Base-by-base conservation (phyloP, 1,140 invertebrate species). In the Macrobrachium rosenbergii region DNA sequence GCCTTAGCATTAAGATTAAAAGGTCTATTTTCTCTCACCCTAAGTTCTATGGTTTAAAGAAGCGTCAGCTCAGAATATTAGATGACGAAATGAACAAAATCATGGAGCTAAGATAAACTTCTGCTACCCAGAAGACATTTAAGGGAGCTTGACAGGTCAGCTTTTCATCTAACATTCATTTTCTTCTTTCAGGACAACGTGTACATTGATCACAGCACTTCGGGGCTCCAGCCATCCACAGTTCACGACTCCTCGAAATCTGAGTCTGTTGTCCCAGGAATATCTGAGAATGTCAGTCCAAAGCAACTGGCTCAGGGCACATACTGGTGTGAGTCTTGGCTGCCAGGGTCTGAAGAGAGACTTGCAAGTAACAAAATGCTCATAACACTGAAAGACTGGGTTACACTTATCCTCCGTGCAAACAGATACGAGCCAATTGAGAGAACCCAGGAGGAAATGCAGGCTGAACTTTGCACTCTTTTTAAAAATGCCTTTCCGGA, bases 211-310 rank as follows among this genome's bases (percentile, higher is more conserved):
- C 77, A 86, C 77, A 72, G 84, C 28, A 59, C 37, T 19, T 37
- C 19, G 14, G 52, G 45, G 5, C 62, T 86, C 23, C 52, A 23
- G n/a, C 84, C 84, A 58, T 64, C 77, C 37, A 86, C 77, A 19
- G 23, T 86, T 12, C 77, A 86, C 59, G 84, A 86, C 77, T 23
- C 77, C 52, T 80, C 84, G 21, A 86, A 86, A 67, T 86, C 84
- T 2, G 72, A 63, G 23, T n/a, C 64, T 1, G 59, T 16, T 52
- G 19, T 23, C 17, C 43, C 67, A 10, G 28, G 45, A 17, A 45
- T n/a, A 14, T 7, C 43, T n/a, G 59, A 28, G 8, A 16, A 28
- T 2, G 58, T 23, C 72, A 58, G 0, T 63, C 63, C 12, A 45
- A 62, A 72, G n/a, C 77, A 80, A n/a, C 52, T 72, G 69, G 17